These are phyloP conservation scores for Halcyon senegalensis DNA, from an alignment of 2,113 vertebrate species.

Conservation along the genomic window DNA sequence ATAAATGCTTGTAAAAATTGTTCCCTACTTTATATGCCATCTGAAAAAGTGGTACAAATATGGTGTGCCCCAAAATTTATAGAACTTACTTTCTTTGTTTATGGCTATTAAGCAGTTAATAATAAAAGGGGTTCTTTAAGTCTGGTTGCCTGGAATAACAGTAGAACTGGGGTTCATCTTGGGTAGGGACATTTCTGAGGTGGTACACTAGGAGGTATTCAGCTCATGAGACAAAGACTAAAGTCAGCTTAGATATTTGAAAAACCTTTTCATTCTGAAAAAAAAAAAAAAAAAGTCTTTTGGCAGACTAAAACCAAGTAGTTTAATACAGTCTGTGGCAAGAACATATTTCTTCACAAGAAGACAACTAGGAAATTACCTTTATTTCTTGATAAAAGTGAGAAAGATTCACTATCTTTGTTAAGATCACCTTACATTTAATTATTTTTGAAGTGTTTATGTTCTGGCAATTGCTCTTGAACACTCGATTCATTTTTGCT, in stretches of 20 bases:
- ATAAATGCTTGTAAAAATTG: neutral
- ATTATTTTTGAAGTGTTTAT: slow-evolving; percentile 45
- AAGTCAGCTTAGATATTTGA: neutral
- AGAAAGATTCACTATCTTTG: neutral
- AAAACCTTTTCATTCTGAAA: neutral
- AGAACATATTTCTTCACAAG: neutral
- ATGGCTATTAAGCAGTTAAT: neutral
- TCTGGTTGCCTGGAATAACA: neutral
- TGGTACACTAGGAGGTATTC: neutral
- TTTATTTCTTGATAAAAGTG: neutral
- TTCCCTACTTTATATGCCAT: neutral
- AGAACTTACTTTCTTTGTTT: neutral
- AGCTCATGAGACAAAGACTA: neutral
- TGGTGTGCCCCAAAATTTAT: neutral
- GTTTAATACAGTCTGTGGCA: neutral
- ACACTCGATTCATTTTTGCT: slow-evolving; percentile 30
- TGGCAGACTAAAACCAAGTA: neutral
- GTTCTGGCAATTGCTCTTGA: slow-evolving; percentile 38
- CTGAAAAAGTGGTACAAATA: neutral
- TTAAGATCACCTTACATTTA: slow-evolving; percentile 1
- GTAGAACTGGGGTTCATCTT: neutral
- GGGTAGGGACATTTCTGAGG: neutral
- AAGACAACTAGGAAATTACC: neutral
- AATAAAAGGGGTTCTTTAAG: neutral
- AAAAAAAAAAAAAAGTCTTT: neutral